Base-by-base conservation (phyloP, 2,113 vertebrate species). In the Halichoerus grypus region DNA sequence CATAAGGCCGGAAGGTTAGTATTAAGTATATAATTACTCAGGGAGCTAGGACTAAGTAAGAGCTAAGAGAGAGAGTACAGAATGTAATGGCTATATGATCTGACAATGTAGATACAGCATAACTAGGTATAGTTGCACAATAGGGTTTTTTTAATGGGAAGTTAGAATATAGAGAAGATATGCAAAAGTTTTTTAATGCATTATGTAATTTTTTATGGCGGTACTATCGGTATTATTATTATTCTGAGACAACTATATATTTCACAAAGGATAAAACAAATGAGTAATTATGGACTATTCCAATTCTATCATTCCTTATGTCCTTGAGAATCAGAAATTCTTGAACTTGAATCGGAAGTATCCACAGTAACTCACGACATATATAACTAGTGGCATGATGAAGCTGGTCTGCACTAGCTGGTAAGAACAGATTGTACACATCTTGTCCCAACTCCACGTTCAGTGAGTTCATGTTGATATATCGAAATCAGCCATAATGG, bases 311-410 rank as follows among this genome's bases (percentile, higher is more conserved):
- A 53, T 82, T 86, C 39, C 46, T 16, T 92, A 28, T 86, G 51
- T 72, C 57, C 89, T 77, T 74, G 67, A 61, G 80, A 94, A 84
- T 88, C 49, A 74, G 49, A 80, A 88, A 84, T n/a, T 59, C 59
- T 83, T 88, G 83, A 65, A 69, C 28, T 61, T 76, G 39, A 76
- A 65, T 46, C 86, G 51, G 13, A 96, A 51, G 49, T 61, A 55
- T 63, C 19, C 51, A 8, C 49, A 86, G 67, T 53, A 83, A 61
- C 26, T 63, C 85, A 22, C 21, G 39, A 88, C 28, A 46, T 42
- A 33, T 4, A 4, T 22, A 76, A 61, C 24, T 14, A 69, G 77
- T 55, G 33, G 49, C 24, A 12, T 49, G 55, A 19, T 88, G 63
- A 95, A 72, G 42, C 33, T 24, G 26, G 15, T 87, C 69, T 92